Evolutionary conservation across 2,797 vertebrate genomes (phyloP), one percentile per base, ranked within the genome.

Genomic region (Bradypodion pumilum): DNA sequence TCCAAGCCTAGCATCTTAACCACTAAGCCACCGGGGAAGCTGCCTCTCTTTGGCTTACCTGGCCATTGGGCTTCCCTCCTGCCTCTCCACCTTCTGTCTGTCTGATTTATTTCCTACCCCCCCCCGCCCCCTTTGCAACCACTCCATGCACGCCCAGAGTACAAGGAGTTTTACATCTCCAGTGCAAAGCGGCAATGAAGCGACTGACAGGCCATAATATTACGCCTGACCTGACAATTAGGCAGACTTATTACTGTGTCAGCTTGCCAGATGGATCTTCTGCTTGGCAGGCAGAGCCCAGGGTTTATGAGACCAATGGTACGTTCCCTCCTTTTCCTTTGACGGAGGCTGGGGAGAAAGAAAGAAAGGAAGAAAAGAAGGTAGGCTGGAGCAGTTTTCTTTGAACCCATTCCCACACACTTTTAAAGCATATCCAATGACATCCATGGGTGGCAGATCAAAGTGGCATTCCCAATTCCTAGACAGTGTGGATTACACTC

Each of bases 161-260:
- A 77, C 0, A 40, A 88, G 84, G 87, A 69, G 74, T 70, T 1
- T 92, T 92, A 90, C 89, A 85, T 88, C 82, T 78, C 40, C 75
- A 5, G 2, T 86, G 91, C 89, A 91, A 92, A 93, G 85, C 87
- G 87, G 74, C 84, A 85, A 29, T 29, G 82, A 89, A 92, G 90
- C 81, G 89, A 87, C 90, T 94, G 95, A 94, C 93, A 94, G 91
- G 62, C 90, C 92, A 82, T 93, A 90, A 82, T 93, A 90, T 90
- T 94, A 89, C 88, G 93, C 93, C 92, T 95, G 94, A 95, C 95
- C 95, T 93, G 93, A 95, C 94, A 95, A 95, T 95, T 95, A 94
- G 87, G 89, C 91, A 91, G 94, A 94, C 88, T 94, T 94, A 94
- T 94, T 94, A 93, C 91, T 23, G 1, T 94, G 92, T 96, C 92